A percentile compares a stretch with the other conserved stretches of the same genome.
Conservation (phyloP, 1,140 invertebrate species). For the Drosophila varians region DNA sequence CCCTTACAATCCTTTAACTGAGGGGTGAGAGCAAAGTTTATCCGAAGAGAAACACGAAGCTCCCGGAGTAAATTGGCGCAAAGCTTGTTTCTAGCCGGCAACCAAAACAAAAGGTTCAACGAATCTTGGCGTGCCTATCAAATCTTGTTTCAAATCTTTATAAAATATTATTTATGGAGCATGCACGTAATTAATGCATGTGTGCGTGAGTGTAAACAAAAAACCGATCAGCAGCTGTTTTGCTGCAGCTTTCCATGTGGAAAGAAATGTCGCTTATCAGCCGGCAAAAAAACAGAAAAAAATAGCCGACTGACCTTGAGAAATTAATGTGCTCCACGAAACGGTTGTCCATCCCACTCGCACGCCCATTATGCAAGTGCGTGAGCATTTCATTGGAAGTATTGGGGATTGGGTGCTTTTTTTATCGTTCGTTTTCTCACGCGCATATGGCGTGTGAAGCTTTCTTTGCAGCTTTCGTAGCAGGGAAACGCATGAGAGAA, state of each 20-base stretch:
- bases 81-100: constrained; percentile 34
- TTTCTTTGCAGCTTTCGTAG: constrained; percentile 39
- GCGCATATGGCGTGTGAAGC: constrained; percentile 45
- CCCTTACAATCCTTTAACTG: too few relatives aligned
- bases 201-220: constrained; percentile 60
- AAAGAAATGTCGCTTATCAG: constrained; percentile 37
- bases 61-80: constrained; percentile 21
- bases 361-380: constrained; percentile 45
- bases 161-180: not conserved
- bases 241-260: constrained; percentile 1
- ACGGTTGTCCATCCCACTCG: constrained; percentile 21
- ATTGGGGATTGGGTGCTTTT: constrained; percentile 24
- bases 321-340: constrained; percentile 32
- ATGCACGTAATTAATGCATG: constrained; percentile 14
- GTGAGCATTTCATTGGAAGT: constrained; percentile 30
- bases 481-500: constrained; percentile 26
- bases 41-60: constrained; percentile 31
- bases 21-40: constrained; percentile 56
- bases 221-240: constrained; percentile 66
- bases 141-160: not conserved
- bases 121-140: constrained; percentile 17
- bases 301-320: constrained; percentile 48
- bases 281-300: constrained; percentile 16
- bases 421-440: constrained; percentile 32
- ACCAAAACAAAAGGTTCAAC: constrained; percentile 31